A percentile compares a stretch with the other conserved stretches of the same genome.
phyloP scores from a whole-genome alignment of 2,113 vertebrate species.

The Cephalopholis sonnerati region DNA sequence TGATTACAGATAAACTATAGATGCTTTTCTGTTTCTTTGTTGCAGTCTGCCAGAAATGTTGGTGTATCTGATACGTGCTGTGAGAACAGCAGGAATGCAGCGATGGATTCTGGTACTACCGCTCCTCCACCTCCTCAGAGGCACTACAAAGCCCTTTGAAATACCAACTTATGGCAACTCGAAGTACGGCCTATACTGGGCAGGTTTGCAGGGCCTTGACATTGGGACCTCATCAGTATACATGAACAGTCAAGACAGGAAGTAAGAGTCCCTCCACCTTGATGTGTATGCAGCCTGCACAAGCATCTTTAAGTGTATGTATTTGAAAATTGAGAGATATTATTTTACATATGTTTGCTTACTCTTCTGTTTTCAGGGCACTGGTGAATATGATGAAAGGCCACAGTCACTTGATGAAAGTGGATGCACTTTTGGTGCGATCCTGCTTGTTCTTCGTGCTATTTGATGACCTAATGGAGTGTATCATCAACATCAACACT shows the following conservation, averaged over 20 bases:
- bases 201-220: constrained; percentile 82
- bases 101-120: constrained; percentile 82
- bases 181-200: constrained; percentile 76
- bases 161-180: not conserved
- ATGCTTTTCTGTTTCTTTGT: not conserved
- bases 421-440: constrained; percentile 81
- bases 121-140: constrained; percentile 79
- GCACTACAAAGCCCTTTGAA: constrained; percentile 70
- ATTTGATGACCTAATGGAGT: constrained; percentile 75
- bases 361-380: constrained; percentile 49
- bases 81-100: not conserved
- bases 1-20: not conserved
- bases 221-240: rapidly evolving
- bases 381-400: constrained; percentile 77
- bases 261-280: constrained; percentile 47
- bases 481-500: constrained; percentile 50
- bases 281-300: too few relatives aligned
- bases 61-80: constrained; percentile 4
- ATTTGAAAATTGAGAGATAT: too few relatives aligned
- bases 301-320: too few relatives aligned
- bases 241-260: constrained; percentile 35
- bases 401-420: constrained; percentile 78
- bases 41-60: constrained; percentile 69
- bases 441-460: constrained; percentile 88
- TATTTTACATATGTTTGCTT: not conserved